Conservation (phyloP, 2,888 invertebrate species). For the Lingula anatina region DNA sequence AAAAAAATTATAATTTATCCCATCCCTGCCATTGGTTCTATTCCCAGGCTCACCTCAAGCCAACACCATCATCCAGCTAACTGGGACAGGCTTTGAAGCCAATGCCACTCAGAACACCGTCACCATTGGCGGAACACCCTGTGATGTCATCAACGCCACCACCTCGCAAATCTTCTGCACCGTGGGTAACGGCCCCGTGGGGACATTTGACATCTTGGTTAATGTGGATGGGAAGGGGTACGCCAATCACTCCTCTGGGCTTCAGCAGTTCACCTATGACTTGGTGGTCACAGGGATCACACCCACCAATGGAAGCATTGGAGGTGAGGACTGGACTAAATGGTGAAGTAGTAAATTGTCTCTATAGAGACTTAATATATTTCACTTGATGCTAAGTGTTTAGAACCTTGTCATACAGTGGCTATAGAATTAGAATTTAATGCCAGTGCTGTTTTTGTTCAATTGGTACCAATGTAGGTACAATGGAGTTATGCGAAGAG, state of each 20-base stretch:
- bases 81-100: neutral
- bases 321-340: no score
- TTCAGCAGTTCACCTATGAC: neutral
- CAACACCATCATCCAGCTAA: neutral
- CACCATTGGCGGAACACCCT: neutral
- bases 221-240: neutral
- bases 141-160: neutral
- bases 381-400: no score
- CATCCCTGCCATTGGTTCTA: no score
- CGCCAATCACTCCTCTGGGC: neutral
- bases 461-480: no score
- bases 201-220: neutral
- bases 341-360: no score
- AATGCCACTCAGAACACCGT: neutral
- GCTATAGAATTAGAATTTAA: no score
- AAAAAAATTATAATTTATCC: no score
- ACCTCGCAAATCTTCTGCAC: neutral
- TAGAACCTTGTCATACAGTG: no score
- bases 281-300: neutral
- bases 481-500: no score
- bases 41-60: no score
- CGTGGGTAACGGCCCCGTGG: neutral
- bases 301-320: neutral
- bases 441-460: no score
- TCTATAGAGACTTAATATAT: no score